Base-by-base conservation (phyloP, 2,113 vertebrate genomes). In the Petromus typicus region DNA sequence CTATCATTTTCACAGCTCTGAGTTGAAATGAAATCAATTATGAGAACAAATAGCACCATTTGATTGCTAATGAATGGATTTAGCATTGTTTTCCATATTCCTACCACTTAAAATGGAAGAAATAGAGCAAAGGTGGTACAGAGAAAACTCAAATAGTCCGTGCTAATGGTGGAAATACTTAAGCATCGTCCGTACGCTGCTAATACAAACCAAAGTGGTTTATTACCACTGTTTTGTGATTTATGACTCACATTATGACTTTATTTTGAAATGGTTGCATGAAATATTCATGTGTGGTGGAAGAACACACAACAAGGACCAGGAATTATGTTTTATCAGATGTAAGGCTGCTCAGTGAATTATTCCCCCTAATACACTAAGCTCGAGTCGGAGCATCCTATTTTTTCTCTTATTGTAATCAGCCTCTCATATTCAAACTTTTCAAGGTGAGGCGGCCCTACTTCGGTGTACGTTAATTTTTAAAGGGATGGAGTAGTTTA, bases 221-320 rank as follows among this genome's bases (percentile, higher is more conserved):
- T 97, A 69, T 97, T 94, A 97, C 98, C 95, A 94, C 97, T 30
- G 67, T 98, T 98, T 97, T 67, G 96, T 98, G 98, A 99, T 99
- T 99, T 98, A 98, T 98, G 98, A 64, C 94, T 97, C 98, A 63
- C 99, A 98, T 99, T 98, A 98, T 97, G 98, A 97, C 95, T 97
- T 98, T 98, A 92, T 95, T 97, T 98, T 98, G 98, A 98, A 99
- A 98, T 98, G 98, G 95, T 97, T 83, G 82, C 97, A 98, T 99
- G 96, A 98, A 99, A 98, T 98, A 99, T 99, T 99, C 98, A 99
- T 97, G 84, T 96, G 98, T 96, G 98, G 98, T 92, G 56, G 90
- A 79, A 97, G 97, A 95, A 97, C 96, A 98, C 97, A 97, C 97
- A 97, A 90, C 90, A 57, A 96, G 98, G 66, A 97, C 86, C 93